Base-by-base conservation (phyloP, 2,888 invertebrate genomes). In the Plagodis dolabraria region DNA sequence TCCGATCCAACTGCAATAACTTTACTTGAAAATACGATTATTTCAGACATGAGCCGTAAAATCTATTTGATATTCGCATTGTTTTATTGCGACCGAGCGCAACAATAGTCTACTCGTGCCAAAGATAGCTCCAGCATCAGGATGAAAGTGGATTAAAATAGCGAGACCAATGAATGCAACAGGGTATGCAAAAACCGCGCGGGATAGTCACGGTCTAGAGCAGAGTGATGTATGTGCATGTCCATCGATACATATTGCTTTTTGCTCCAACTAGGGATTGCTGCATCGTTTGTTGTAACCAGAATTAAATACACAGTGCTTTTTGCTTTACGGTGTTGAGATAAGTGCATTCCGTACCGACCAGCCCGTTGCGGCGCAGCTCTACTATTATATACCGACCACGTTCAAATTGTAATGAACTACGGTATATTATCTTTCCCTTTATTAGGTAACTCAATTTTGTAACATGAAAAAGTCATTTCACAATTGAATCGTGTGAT, bases 171-270 rank as follows among this genome's bases (percentile, higher is more conserved):
- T 34, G 45, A 47, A 56, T 42, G 53, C 65, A 56, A 36, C 53
- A 49, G 47, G 66, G 66, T 58, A 65, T 63, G 61, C 69, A 56
- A 58, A 52, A 53, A 52, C 49, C 48, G 56, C 56, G 65, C 64
- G 50, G 43, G 52, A 59, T 58, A 60, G 68, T 60, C 68, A 67
- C 71, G 74, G 70, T 72, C 69, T 65, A 70, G 65, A 62, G 71
- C 73, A 52, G 61, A 67, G 66, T 70, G 71, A 74, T 72, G 55
- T 50, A 66, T 56, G 54, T 57, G 51, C 52, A 55, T 62, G 63
- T 63, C 63, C 52, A 47, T 66, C 65, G 57, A 63, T 69, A 63
- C 54, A 53, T 61, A 49, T 59, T 60, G 49, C 64, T 63, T 70
- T 70, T 68, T 70, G 67, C 62, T 63, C 60, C 52, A 49, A 53